Evolutionary conservation across 2,797 vertebrate species (phyloP).

Genomic region (Dendrocincla fuliginosa): DNA sequence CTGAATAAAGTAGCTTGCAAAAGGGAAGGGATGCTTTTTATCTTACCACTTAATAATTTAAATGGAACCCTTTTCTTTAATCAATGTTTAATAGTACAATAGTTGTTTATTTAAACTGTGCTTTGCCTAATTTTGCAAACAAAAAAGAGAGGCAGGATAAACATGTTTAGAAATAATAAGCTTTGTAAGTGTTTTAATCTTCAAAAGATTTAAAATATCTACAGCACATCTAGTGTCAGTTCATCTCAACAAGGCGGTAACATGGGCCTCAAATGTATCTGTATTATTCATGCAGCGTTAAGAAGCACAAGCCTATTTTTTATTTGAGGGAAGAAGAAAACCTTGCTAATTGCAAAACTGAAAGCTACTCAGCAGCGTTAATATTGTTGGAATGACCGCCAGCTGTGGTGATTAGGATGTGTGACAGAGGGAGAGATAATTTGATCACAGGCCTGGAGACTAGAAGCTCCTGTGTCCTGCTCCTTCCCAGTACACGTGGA

Average conservation of each 20-base stretch:
- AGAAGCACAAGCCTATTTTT: constrained; percentile 28
- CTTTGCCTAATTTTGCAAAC: constrained; percentile 51
- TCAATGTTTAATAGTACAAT: constrained; percentile 67
- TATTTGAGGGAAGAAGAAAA: constrained; percentile 53
- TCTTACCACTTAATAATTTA: constrained; percentile 70
- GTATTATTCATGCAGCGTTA: constrained; percentile 12
- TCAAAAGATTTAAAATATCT: constrained; percentile 31
- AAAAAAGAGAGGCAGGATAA: constrained; percentile 39
- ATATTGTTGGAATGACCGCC: constrained; percentile 66
- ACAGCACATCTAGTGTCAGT: not conserved
- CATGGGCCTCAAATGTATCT: not conserved
- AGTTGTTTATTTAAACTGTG: constrained; percentile 58
- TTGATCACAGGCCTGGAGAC: constrained; percentile 57
- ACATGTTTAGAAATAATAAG: constrained; percentile 54
- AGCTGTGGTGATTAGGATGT: constrained; percentile 65
- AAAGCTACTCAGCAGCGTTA: constrained; percentile 62
- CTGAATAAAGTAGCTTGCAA: constrained; percentile 69
- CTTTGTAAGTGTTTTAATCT: constrained; percentile 36
- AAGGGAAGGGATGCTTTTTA: constrained; percentile 70
- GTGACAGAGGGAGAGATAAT: constrained; percentile 67
- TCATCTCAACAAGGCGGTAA: not conserved
- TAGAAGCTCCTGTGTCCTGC: constrained; percentile 15
- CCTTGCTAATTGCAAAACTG: constrained; percentile 65
- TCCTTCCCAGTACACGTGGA: not conserved
- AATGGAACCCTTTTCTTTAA: constrained; percentile 63